These are phyloP conservation scores for Nematopogon swammerdamellus DNA, from an alignment of 2,888 invertebrate genomes.

Conservation along the genomic window DNA sequence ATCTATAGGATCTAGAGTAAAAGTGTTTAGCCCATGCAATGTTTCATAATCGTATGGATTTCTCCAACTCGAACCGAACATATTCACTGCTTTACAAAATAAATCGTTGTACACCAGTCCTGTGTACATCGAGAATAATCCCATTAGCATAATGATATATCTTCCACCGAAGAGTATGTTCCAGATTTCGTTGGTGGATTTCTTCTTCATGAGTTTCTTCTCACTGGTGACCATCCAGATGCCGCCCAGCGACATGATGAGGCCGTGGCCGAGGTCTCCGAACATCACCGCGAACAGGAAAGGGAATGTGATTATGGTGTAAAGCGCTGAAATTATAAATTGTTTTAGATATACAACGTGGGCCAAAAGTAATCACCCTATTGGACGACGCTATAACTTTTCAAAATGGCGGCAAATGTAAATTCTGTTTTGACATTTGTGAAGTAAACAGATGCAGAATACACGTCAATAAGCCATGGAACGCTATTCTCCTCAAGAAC, in stretches of 20 bases:
- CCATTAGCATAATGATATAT: conserved; percentile 94
- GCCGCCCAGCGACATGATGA: conserved; percentile 72
- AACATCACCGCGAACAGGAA: conserved; percentile 95
- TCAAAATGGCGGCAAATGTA: too few species aligned
- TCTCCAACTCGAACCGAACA: conserved; percentile 84
- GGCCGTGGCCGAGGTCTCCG: conserved; percentile 87
- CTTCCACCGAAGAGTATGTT: conserved; percentile 95
- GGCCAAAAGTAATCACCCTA: too few species aligned
- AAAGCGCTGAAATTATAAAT: conserved; percentile 63
- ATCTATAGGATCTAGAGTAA: conserved; percentile 60
- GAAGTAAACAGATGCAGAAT: too few species aligned
- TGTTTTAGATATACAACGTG: not conserved
- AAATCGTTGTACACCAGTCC: conserved; percentile 95
- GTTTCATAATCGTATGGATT: conserved; percentile 39
- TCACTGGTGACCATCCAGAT: conserved; percentile 76
- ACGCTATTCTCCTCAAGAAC: too few species aligned
- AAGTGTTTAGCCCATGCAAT: conserved; percentile 28
- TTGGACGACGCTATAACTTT: too few species aligned
- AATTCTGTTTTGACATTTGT: too few species aligned
- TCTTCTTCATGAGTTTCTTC: conserved; percentile 59
- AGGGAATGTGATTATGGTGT: conserved; percentile 86
- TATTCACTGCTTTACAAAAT: conserved; percentile 86
- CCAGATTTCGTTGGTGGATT: conserved; percentile 81
- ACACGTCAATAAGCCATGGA: too few species aligned
- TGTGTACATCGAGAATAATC: conserved; percentile 92